Evolutionary conservation across 2,888 invertebrate species (phyloP), one percentile per base, ranked within the genome.

Genomic region (Argyresthia albistria): DNA sequence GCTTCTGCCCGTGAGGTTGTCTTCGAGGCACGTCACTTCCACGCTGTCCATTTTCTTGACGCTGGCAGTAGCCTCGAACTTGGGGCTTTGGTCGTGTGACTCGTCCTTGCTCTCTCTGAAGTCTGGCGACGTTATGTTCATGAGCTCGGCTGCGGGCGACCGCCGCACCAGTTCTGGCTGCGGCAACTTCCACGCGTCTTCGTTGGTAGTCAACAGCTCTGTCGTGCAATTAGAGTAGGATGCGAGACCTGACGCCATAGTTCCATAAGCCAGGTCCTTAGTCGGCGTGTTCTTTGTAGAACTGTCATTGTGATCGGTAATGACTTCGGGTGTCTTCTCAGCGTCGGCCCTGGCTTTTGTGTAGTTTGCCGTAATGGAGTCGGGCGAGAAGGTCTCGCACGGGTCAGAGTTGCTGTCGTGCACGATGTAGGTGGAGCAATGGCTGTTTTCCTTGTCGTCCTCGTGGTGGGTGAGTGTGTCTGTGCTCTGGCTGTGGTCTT

Each of bases 221-320:
- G 80, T 76, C 0, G 79, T 76, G 54, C 84, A 86, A 56, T 81
- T 83, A 0, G 86, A 84, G 57, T 70, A 80, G 0, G 86, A 76
- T 8, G 80, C 82, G 54, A 80, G 52, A 4, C 78, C 80, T 1
- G 81, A 80, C 69, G 74, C 69, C 1, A 81, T 62, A 0, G 83
- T 82, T 6, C 75, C 80, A 55, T 84, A 84, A 1, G 84, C 86
- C 47, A 82, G 60, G 57, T 86, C 84, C 60, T 76, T 80, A 12
- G 82, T 83, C 56, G 70, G 73, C 1, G 77, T 70, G 58, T 79
- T 77, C 55, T 74, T 80, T 3, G 75, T 69, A 0, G 80, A 79
- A 56, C 46, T 50, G 9, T 82, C 82, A 55, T 76, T 76, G 3
- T 70, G 53, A 36, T 82, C 80, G 0, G 80, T 73, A 15, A 69